These are phyloP conservation scores for Sitobion miscanthi DNA, from an alignment of 1,140 invertebrate genomes.

Conservation along the genomic window DNA sequence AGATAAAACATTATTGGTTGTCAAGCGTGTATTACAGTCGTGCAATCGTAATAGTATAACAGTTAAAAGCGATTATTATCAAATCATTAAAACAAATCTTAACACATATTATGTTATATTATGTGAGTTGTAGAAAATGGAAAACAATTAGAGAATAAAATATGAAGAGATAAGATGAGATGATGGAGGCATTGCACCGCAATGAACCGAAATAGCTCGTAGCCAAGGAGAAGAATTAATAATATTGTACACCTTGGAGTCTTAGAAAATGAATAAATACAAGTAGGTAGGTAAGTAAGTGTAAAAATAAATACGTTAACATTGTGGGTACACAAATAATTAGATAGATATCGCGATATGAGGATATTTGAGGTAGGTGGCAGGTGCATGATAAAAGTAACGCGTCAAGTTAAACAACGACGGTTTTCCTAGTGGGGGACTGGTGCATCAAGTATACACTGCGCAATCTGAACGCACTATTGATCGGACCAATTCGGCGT, in stretches of 20 bases:
- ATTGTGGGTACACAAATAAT: neutral
- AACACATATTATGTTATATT: too few species aligned
- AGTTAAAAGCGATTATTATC: too few species aligned
- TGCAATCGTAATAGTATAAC: too few species aligned
- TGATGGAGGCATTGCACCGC: neutral
- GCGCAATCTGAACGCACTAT: conserved; percentile 43
- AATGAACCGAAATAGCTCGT: neutral
- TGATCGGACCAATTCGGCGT: conserved; percentile 41
- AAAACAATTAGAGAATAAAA: too few species aligned
- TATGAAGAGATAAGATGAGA: too few species aligned
- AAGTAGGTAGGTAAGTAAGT: neutral
- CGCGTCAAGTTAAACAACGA: neutral
- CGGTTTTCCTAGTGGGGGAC: neutral
- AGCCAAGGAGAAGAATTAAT: neutral
- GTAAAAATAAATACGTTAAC: too few species aligned
- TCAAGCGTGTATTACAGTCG: too few species aligned
- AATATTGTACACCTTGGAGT: neutral
- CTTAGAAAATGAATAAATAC: neutral
- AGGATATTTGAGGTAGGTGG: neutral
- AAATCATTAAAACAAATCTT: too few species aligned
- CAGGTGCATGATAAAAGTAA: neutral
- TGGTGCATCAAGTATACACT: conserved; percentile 30
- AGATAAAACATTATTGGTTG: too few species aligned
- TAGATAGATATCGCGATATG: neutral
- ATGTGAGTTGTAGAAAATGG: too few species aligned